Evolutionary conservation across 1,140 invertebrate species (phyloP).

Genomic region (Drosophila varians): DNA sequence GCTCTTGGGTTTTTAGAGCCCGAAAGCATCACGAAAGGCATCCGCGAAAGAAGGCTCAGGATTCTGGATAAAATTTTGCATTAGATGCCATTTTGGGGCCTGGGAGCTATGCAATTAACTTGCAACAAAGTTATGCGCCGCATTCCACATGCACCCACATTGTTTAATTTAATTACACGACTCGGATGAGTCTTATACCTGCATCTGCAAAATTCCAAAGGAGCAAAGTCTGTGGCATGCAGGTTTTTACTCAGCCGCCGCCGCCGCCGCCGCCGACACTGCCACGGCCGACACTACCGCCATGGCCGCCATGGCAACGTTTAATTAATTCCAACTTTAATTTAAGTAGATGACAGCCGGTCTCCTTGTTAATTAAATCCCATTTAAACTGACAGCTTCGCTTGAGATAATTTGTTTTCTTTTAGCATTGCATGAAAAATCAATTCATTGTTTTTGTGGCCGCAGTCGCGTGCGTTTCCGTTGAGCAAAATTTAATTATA

Average conservation of each 20-base stretch:
- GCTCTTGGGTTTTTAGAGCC: slow-evolving; percentile 2
- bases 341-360: slow-evolving; percentile 41
- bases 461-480: slow-evolving; percentile 23
- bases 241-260: neutral
- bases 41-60: slow-evolving; percentile 5
- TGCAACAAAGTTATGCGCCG: slow-evolving; percentile 54
- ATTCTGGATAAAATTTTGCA: slow-evolving; percentile 14
- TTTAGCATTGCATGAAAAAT: slow-evolving; percentile 37
- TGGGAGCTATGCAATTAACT: slow-evolving; percentile 59
- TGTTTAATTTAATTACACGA: slow-evolving; percentile 75
- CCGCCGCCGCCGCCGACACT: neutral
- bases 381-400: slow-evolving; percentile 53
- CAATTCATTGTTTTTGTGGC: slow-evolving; percentile 29
- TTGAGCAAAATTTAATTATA: slow-evolving; percentile 64
- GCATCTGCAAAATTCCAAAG: slow-evolving; percentile 37
- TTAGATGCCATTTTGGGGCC: slow-evolving; percentile 34
- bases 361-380: slow-evolving; percentile 55
- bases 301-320: slow-evolving; percentile 37
- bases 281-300: neutral
- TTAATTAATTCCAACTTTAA: slow-evolving; percentile 56
- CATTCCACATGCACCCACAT: slow-evolving; percentile 58
- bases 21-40: slow-evolving; percentile 2
- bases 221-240: slow-evolving; percentile 16
- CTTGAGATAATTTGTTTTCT: slow-evolving; percentile 1
- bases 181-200: slow-evolving; percentile 37